A percentile compares a stretch with the other conserved stretches of the same genome.
Conservation (phyloP, 2,797 vertebrate species). For the Gallinago stenura region DNA sequence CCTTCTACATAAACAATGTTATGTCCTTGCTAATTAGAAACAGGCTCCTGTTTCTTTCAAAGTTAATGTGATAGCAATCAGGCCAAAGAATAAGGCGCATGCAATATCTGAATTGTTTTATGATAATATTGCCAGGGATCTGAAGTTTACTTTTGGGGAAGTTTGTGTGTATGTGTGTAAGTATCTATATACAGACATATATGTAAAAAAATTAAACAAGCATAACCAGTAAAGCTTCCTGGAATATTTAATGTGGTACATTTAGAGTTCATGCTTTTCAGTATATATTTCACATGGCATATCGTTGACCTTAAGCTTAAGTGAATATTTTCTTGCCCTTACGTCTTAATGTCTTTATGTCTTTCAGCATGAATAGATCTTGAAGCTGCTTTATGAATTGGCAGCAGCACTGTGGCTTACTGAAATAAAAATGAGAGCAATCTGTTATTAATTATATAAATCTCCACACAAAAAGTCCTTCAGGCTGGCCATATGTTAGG, state of each 20-base stretch:
- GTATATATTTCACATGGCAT: not conserved
- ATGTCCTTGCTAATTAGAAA: conserved; percentile 58
- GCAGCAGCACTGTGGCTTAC: not conserved
- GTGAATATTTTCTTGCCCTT: conserved; percentile 38
- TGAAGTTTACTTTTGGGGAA: not conserved
- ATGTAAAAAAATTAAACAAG: not conserved
- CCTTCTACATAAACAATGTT: conserved; percentile 33
- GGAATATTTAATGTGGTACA: not conserved
- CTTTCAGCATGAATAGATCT: not conserved
- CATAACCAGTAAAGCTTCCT: conserved; percentile 8
- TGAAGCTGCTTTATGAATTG: conserved; percentile 22
- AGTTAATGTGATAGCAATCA: conserved; percentile 13
- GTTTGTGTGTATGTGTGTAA: not conserved
- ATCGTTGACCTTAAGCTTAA: not conserved
- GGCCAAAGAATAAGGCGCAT: conserved; percentile 10
- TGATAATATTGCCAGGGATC: not conserved
- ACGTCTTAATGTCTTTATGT: conserved; percentile 5
- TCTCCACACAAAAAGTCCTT: not conserved
- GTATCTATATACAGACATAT: fast-evolving
- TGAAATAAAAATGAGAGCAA: not conserved
- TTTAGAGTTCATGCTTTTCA: conserved; percentile 3
- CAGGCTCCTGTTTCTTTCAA: conserved; percentile 42
- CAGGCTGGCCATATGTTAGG: not conserved
- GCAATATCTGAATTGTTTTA: not conserved
- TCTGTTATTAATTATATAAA: conserved; percentile 12